Evolutionary conservation across 2,797 vertebrate genomes (phyloP).

Genomic region (Triplophysa bombifrons): DNA sequence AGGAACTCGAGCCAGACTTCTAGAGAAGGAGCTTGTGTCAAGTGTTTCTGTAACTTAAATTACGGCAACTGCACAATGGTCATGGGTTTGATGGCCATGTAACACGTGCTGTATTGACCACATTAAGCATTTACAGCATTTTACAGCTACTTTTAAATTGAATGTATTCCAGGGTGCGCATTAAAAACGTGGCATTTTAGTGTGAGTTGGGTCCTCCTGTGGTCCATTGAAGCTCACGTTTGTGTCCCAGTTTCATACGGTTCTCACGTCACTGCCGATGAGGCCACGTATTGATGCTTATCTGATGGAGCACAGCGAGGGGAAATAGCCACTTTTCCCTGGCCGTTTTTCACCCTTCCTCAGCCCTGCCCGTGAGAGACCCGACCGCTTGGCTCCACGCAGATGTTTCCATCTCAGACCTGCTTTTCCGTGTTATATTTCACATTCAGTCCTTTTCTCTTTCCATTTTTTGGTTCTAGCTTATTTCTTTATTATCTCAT

Average conservation of each 20-base stretch:
- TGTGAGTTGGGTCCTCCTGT: constrained; percentile 7
- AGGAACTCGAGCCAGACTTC: constrained; percentile 50
- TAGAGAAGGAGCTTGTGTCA: constrained; percentile 51
- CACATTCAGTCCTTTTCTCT: constrained; percentile 35
- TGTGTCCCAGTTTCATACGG: constrained; percentile 62
- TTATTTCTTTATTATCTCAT: constrained; percentile 23
- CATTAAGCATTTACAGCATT: too few species aligned
- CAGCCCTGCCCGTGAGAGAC: constrained; percentile 34
- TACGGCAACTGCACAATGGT: background rate
- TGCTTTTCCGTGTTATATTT: constrained; percentile 49
- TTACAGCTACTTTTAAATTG: too few species aligned
- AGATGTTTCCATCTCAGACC: constrained; percentile 62
- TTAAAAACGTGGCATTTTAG: too few species aligned
- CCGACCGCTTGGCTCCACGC: constrained; percentile 42
- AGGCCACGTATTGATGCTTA: constrained; percentile 67
- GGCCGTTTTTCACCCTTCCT: constrained; percentile 44
- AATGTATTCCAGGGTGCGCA: background rate
- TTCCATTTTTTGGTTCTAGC: constrained; percentile 22
- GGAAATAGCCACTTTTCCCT: constrained; percentile 66
- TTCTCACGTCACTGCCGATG: constrained; percentile 69
- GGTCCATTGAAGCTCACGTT: constrained; percentile 59
- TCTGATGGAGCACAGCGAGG: constrained; percentile 65
- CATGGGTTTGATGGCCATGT: background rate
- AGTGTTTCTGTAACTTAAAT: constrained; percentile 1
- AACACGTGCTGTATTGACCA: too few species aligned